Percentiles rank a stretch among this genome's conserved stretches.
Conservation (phyloP, 2,888 invertebrate genomes). For the Hypselothyrea guttata region DNA sequence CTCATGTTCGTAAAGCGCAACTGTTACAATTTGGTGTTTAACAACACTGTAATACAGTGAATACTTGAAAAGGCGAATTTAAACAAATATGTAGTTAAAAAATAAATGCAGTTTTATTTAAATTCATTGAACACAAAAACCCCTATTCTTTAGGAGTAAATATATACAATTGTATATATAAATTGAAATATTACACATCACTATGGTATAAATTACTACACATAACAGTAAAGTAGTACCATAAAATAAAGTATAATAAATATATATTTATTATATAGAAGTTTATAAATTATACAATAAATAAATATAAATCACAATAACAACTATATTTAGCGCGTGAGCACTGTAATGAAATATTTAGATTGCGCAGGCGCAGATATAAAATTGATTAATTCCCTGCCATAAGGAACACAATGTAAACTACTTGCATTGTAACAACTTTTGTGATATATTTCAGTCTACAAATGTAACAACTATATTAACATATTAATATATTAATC, state of each 20-base stretch:
- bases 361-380: constrained; percentile 40
- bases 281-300: too few relatives aligned
- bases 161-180: too few relatives aligned
- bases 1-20: constrained; percentile 3
- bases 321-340: background rate
- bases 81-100: too few relatives aligned
- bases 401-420: constrained; percentile 1
- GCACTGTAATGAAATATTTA: background rate
- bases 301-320: background rate
- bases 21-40: background rate
- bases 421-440: constrained; percentile 11
- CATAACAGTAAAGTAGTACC: too few relatives aligned
- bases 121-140: too few relatives aligned
- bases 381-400: constrained; percentile 48
- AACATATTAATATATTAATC: constrained; percentile 21
- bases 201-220: too few relatives aligned
- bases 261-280: background rate
- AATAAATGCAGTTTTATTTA: background rate
- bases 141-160: too few relatives aligned
- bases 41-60: background rate
- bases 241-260: too few relatives aligned
- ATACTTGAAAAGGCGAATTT: background rate
- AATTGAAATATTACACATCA: too few relatives aligned
- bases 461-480: constrained; percentile 3
- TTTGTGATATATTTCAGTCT: constrained; percentile 19